These are phyloP conservation scores for Vultur gryphus DNA, from an alignment of 2,797 vertebrate genomes.

Conservation along the genomic window DNA sequence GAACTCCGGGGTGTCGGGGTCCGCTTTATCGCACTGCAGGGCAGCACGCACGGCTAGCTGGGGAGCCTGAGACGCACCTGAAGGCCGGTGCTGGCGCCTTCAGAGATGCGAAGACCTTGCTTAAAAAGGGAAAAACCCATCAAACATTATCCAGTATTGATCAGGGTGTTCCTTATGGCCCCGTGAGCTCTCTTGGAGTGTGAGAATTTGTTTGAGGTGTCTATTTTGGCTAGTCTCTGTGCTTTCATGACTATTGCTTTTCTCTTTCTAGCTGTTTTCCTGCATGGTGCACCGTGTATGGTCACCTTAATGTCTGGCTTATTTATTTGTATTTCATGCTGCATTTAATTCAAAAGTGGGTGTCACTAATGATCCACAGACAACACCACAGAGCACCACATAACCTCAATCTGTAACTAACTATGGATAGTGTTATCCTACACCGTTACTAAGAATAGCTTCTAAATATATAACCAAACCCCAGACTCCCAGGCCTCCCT, in stretches of 20 bases:
- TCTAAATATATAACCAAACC: not conserved
- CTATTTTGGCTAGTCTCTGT: not conserved
- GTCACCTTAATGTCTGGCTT: not conserved
- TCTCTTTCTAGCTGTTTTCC: not conserved
- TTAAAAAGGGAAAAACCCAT: not conserved
- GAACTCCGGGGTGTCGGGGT: fast-evolving
- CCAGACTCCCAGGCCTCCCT: not conserved
- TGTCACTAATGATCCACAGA: not conserved
- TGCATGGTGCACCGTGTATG: not conserved
- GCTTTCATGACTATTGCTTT: not conserved
- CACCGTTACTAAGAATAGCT: not conserved
- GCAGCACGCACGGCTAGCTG: fast-evolving
- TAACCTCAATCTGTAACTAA: not conserved
- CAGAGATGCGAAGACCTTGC: not conserved
- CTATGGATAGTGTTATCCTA: not conserved
- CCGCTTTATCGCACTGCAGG: fast-evolving
- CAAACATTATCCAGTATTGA: not conserved
- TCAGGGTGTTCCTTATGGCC: not conserved
- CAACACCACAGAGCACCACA: not conserved
- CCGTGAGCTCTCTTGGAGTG: fast-evolving
- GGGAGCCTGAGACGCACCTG: not conserved
- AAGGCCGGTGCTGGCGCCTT: not conserved
- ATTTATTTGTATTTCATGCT: not conserved
- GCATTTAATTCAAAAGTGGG: not conserved
- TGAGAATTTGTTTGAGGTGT: not conserved